A percentile compares a stretch with the other conserved stretches of the same genome.
These are phyloP conservation scores for Gymnocephalus cernua DNA, from an alignment of 2,113 vertebrate species.

Conservation along the genomic window DNA sequence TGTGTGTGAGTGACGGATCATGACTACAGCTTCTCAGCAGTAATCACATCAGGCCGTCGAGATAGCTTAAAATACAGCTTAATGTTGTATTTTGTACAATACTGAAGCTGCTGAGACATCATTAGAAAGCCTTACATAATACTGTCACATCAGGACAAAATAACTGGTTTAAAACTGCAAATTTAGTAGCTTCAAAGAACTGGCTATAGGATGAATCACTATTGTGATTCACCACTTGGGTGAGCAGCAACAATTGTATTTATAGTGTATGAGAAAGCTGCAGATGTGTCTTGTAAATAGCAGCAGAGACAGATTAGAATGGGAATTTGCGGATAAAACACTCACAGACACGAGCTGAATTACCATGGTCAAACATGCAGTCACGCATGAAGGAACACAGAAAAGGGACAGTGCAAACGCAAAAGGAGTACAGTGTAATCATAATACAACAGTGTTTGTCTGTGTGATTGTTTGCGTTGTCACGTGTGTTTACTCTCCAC, in stretches of 20 bases:
- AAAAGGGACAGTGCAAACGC: conserved; percentile 7
- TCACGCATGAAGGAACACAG: not conserved
- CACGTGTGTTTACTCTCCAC: conserved; percentile 40
- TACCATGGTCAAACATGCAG: conserved; percentile 24
- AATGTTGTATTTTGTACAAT: not conserved
- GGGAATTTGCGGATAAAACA: conserved; percentile 42
- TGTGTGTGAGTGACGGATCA: conserved; percentile 22
- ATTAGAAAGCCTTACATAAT: conserved; percentile 1
- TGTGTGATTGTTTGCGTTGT: conserved; percentile 17
- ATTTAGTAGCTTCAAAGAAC: conserved; percentile 40
- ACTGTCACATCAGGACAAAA: conserved; percentile 10
- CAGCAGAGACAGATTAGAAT: conserved; percentile 28
- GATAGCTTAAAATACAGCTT: not conserved
- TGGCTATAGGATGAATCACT: conserved; percentile 59
- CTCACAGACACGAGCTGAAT: conserved; percentile 40
- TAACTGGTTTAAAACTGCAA: conserved; percentile 24
- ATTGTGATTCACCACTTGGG: conserved; percentile 58
- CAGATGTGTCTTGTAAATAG: conserved; percentile 45
- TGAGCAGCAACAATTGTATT: conserved; percentile 43
- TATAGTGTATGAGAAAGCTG: conserved; percentile 50
- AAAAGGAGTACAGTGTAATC: not conserved
- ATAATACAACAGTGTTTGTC: conserved; percentile 6
- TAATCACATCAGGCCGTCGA: not conserved
- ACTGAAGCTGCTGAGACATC: not conserved
- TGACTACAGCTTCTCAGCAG: conserved; percentile 34